These are phyloP conservation scores for Andricus curvator DNA, from an alignment of 2,888 invertebrate species.

Conservation along the genomic window DNA sequence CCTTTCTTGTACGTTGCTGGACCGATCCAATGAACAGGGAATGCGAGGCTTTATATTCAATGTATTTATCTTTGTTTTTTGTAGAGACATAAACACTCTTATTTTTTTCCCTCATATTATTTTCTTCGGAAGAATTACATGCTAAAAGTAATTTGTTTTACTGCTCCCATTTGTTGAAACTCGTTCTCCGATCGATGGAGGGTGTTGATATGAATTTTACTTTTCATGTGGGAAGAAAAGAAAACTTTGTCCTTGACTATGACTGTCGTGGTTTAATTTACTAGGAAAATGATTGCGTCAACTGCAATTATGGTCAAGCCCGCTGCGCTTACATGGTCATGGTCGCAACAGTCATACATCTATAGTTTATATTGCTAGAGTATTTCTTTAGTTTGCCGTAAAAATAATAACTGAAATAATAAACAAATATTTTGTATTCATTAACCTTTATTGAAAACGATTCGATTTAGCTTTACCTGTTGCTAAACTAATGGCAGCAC, in stretches of 20 bases:
- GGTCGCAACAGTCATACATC: conserved; percentile 16
- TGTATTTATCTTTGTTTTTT: conserved; percentile 15
- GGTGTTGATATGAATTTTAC: background rate
- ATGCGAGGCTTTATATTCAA: conserved; percentile 27
- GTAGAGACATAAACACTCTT: no score
- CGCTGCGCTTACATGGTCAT: conserved; percentile 24
- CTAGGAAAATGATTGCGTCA: conserved; percentile 31
- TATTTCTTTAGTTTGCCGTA: background rate
- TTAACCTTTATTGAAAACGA: no score
- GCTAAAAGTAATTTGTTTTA: conserved; percentile 5
- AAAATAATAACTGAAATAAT: no score
- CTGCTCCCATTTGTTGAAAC: conserved; percentile 16
- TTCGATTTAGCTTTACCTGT: no score
- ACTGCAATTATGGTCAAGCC: conserved; percentile 10
- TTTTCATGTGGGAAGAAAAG: conserved; percentile 1
- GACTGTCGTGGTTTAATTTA: conserved; percentile 20
- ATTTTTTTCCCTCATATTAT: background rate
- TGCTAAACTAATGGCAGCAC: no score
- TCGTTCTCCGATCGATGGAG: background rate
- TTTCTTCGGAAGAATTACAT: background rate
- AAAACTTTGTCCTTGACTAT: conserved; percentile 32
- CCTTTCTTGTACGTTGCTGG: conserved; percentile 14
- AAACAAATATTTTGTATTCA: no score
- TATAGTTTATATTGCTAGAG: background rate
- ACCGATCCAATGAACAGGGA: conserved; percentile 24